Base-by-base conservation (phyloP, 53 echinoderm and acorn worm species). In the Arbacia lixula region DNA sequence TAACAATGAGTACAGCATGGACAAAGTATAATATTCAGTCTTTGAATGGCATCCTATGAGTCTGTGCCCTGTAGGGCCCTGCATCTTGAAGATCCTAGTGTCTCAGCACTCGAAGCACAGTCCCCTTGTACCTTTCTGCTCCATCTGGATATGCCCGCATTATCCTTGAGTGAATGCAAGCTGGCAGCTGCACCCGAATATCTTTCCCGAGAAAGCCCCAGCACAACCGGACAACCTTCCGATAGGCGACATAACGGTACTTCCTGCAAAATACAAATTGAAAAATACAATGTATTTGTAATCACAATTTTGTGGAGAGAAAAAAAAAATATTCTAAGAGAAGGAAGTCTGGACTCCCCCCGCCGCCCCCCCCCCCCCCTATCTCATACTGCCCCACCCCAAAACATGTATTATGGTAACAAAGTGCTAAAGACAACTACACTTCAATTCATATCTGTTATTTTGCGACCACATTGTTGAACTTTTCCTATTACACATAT, bases 121-220 rank as follows among this genome's bases (percentile, higher is more conserved):
- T 73, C 29, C 73, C 73, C 31, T 49, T 73, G 53, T 73, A 73
- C 31, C 4, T 29, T 11, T 21, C 33, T 19, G 52, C 52, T 6
- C 51, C 73, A 16, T 73, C 73, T 1, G 86, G 86, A 63, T 46
- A 86, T 0, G 76, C 24, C 1, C 3, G 17, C 29, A 61, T 63
- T 14, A 75, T 63, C 53, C 30, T 61, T 24, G 39, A 14, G 14
- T 76, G 76, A 14, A 86, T 65, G 30, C 87, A 86, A 2, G 78
- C 76, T 1, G 87, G 87, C 1, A 86, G 66, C 21, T 76, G 87
- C 22, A 66, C 77, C 37, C 78, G n/a, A 21, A 76, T 78, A 39
- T 86, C 77, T 10, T 28, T 53, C 11, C 87, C 87, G 36, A 78
- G 68, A 19, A 52, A 57, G 17, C 51, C 87, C 87, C 87, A 86